A percentile compares a stretch with the other conserved stretches of the same genome.
phyloP scores from a whole-genome alignment of 1,140 invertebrate genomes.

The Lepidurus couesii region DNA sequence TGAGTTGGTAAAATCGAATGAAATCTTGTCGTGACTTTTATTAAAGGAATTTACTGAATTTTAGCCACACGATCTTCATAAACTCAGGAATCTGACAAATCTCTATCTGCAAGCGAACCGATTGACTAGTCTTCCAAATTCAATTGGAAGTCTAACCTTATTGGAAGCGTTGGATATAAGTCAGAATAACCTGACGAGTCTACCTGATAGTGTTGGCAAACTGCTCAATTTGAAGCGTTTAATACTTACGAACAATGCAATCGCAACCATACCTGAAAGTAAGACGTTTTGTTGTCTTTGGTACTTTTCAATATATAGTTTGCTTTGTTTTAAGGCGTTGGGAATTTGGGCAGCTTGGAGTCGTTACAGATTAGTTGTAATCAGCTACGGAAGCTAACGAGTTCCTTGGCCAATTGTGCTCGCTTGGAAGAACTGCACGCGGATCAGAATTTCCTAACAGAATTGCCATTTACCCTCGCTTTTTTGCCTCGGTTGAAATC shows the following conservation, averaged over 20 bases:
- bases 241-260: conserved; percentile 29
- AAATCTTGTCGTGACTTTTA: neutral
- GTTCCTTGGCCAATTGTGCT: neutral
- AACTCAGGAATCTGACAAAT: conserved; percentile 34
- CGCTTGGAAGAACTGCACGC: conserved; percentile 26
- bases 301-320: neutral
- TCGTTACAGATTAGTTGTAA: conserved; percentile 32
- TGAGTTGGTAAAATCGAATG: conserved; percentile 16
- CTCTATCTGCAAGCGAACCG: conserved; percentile 34
- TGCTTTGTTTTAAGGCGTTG: neutral
- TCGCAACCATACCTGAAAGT: conserved; percentile 23
- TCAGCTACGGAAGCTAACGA: conserved; percentile 20
- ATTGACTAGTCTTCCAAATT: conserved; percentile 29
- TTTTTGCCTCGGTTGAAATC: conserved; percentile 23
- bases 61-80: conserved; percentile 29
- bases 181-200: conserved; percentile 27
- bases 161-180: conserved; percentile 33
- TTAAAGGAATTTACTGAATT: conserved; percentile 16
- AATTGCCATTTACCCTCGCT: conserved; percentile 28
- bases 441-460: conserved; percentile 27
- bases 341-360: conserved; percentile 3
- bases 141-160: conserved; percentile 22
- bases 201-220: conserved; percentile 30
- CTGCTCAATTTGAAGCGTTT: conserved; percentile 25
- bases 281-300: neutral